Evolutionary conservation across 2,113 vertebrate species (phyloP).

Genomic region (Ptilonorhynchus violaceus): DNA sequence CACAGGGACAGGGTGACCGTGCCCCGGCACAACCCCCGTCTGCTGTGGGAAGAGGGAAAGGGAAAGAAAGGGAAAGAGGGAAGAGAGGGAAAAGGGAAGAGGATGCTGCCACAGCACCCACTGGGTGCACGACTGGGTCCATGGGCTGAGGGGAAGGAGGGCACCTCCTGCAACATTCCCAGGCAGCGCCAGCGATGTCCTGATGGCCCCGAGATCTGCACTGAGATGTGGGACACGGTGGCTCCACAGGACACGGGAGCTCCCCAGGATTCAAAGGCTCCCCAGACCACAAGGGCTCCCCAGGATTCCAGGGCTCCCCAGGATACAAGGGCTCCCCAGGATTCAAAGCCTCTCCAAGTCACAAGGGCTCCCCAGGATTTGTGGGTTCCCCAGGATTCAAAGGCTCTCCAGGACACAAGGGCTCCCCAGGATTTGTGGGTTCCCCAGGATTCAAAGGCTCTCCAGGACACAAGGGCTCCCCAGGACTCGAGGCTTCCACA

Average conservation of each 20-base stretch:
- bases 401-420: rapidly evolving
- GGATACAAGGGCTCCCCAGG: too few relatives aligned
- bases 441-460: rapidly evolving
- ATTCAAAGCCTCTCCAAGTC: rapidly evolving
- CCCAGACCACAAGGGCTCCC: too few relatives aligned
- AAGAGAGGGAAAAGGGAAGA: too few relatives aligned
- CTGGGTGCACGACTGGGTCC: rapidly evolving
- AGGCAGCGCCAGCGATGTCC: rapidly evolving
- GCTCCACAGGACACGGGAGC: background rate
- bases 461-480: background rate
- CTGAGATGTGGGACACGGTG: rapidly evolving
- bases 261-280: too few relatives aligned
- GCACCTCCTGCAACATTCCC: background rate
- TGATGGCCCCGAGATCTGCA: rapidly evolving
- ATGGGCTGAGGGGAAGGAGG: rapidly evolving
- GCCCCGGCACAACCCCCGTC: background rate
- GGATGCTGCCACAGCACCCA: too few relatives aligned
- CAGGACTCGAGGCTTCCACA: rapidly evolving
- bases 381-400: background rate
- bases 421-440: rapidly evolving
- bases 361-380: rapidly evolving
- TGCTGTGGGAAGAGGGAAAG: background rate
- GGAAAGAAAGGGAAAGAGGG: too few relatives aligned
- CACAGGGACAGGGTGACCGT: rapidly evolving
- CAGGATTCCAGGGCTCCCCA: too few relatives aligned